Conservation (phyloP, 1,140 invertebrate genomes). For the Octopus sinensis region DNA sequence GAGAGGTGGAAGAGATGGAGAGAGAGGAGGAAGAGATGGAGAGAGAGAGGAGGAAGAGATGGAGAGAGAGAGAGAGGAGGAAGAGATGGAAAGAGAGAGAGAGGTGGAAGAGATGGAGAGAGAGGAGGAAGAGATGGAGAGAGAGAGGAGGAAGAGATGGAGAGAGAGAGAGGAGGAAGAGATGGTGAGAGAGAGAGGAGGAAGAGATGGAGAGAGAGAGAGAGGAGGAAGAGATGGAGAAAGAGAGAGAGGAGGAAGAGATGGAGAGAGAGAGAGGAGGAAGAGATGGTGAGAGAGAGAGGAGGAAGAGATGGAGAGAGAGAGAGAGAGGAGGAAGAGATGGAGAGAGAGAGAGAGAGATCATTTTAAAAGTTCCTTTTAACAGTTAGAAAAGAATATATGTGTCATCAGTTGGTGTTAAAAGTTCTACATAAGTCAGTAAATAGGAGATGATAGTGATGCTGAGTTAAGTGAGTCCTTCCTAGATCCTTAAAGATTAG, state of each 20-base stretch:
- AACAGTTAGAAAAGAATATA: too few relatives aligned
- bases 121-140: background rate
- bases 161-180: background rate
- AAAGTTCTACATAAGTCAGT: too few relatives aligned
- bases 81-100: background rate
- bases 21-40: conserved; percentile 4
- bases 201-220: background rate
- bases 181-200: background rate
- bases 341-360: too few relatives aligned
- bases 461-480: too few relatives aligned
- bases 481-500: too few relatives aligned
- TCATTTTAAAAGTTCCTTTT: too few relatives aligned
- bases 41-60: background rate
- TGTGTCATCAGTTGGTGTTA: too few relatives aligned
- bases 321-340: too few relatives aligned
- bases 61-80: conserved; percentile 10
- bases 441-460: too few relatives aligned
- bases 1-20: background rate
- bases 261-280: too few relatives aligned
- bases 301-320: too few relatives aligned
- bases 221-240: background rate
- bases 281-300: too few relatives aligned
- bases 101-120: background rate
- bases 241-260: background rate
- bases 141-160: background rate